Percentiles rank a stretch among this genome's conserved stretches.
Conservation (phyloP, 2,113 vertebrate species). For the Neogobius melanostomus region DNA sequence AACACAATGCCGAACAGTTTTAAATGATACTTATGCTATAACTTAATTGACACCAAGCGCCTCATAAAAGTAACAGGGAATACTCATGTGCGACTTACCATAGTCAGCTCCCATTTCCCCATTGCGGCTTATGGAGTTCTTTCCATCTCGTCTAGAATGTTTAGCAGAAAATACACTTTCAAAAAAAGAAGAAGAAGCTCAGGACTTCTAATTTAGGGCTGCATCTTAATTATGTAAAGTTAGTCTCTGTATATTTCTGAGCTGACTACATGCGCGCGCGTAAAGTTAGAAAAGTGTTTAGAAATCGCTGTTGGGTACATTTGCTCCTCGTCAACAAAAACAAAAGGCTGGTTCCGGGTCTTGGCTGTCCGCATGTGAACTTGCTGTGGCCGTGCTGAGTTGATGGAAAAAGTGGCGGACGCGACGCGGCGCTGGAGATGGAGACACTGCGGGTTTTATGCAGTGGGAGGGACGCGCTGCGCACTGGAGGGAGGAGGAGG, state of each 20-base stretch:
- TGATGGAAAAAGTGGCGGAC: neutral
- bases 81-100: slow-evolving; percentile 56
- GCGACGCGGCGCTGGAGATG: neutral
- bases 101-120: slow-evolving; percentile 81
- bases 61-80: neutral
- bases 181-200: neutral
- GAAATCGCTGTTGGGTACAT: neutral
- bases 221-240: slow-evolving; percentile 24
- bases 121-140: slow-evolving; percentile 57
- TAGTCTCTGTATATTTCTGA: neutral
- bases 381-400: neutral
- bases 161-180: slow-evolving; percentile 16
- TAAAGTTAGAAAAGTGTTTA: slow-evolving; percentile 2
- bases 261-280: slow-evolving; percentile 38
- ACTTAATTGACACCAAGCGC: too few relatives aligned
- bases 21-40: too few relatives aligned
- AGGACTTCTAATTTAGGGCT: slow-evolving; percentile 13
- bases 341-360: neutral
- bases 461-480: slow-evolving; percentile 20
- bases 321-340: neutral
- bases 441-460: neutral
- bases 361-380: neutral
- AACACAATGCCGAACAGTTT: too few relatives aligned
- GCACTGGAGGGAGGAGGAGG: slow-evolving; percentile 12
- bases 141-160: slow-evolving; percentile 48